Evolutionary conservation across 2,113 vertebrate genomes (phyloP).

Genomic region (Pyxicephalus adspersus): DNA sequence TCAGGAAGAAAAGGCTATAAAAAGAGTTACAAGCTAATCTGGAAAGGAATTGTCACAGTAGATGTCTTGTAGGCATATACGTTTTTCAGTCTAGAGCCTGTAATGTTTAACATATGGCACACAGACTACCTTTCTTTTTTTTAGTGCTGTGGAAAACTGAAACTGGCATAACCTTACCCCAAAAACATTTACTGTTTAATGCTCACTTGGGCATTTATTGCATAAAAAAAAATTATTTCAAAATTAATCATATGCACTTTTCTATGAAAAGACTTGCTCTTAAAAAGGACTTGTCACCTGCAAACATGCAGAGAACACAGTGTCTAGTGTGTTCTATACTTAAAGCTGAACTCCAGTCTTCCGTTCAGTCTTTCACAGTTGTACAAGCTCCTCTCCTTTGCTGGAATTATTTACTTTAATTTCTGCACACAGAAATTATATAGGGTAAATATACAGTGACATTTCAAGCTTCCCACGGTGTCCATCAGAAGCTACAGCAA

Average conservation of each 20-base stretch:
- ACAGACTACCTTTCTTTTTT: constrained; percentile 42
- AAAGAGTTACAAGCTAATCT: constrained; percentile 52
- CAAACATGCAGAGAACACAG: too few species aligned
- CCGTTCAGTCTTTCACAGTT: too few species aligned
- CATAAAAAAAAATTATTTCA: constrained; percentile 15
- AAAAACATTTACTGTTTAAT: constrained; percentile 34
- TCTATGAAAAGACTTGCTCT: not conserved
- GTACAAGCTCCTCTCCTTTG: too few species aligned
- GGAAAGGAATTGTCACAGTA: constrained; percentile 52
- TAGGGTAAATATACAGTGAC: too few species aligned
- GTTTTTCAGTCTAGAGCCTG: constrained; percentile 26
- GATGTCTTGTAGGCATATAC: constrained; percentile 50
- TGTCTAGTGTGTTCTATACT: too few species aligned
- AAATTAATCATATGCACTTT: constrained; percentile 6
- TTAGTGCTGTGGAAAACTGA: constrained; percentile 27
- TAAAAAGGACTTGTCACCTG: too few species aligned
- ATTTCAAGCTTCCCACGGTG: too few species aligned
- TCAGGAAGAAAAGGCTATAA: constrained; percentile 48
- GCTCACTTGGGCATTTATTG: constrained; percentile 30
- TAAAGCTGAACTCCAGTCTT: too few species aligned
- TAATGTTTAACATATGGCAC: constrained; percentile 45
- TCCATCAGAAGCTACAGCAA: too few species aligned
- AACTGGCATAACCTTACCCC: constrained; percentile 43
- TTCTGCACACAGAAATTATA: too few species aligned
- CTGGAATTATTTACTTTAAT: too few species aligned